Base-by-base conservation (phyloP, 2,888 invertebrate genomes). In the Stenolophus ochropezus region DNA sequence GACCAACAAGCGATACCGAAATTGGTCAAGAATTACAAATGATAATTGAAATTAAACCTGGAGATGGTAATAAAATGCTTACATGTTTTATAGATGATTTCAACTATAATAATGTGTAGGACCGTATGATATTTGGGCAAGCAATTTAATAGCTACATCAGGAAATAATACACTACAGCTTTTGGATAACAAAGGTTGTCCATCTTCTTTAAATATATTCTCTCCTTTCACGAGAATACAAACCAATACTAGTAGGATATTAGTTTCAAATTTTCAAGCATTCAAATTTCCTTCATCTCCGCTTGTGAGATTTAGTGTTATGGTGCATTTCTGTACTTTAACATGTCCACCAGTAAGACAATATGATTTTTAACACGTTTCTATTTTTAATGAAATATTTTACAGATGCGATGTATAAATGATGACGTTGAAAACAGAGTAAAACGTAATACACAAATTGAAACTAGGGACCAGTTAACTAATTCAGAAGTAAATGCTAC, bases 271-370 rank as follows among this genome's bases (percentile, higher is more conserved):
- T 18, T 96, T 96, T 88, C 94, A 94, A 86, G 97, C 96, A 0
- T 97, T 97, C 88, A 95, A 96, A 83, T 97, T 97, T 89, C 94
- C 96, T 0, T 93, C 94, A 8, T 95, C 96, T n/a, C 93, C 95
- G 27, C 91, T 95, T 4, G 95, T 97, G 0, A 91, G 94, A 83
- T 97, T 97, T 87, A 94, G 94, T 85, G 93, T 96, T 1, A 94
- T 95, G 89, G 94, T 97, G 8, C 94, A 94, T 83, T 96, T 96
- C 88, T 97, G 97, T 86, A 90, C 93, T n/a, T 90, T 91, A 1
- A 91, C 91, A 83, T 97, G 97, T 86, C 90, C 91, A 18, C 91
- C 92, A 85, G 94, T 94, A 87, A 89, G 89, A 85, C n/a, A 11
- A 2, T 0, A 11, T 42, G 42, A 42, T 42, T 65, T 27, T 25